A percentile compares a stretch with the other conserved stretches of the same genome.
phyloP scores from a whole-genome alignment of 2,888 invertebrate genomes.

The Aspidiotus destructor region DNA sequence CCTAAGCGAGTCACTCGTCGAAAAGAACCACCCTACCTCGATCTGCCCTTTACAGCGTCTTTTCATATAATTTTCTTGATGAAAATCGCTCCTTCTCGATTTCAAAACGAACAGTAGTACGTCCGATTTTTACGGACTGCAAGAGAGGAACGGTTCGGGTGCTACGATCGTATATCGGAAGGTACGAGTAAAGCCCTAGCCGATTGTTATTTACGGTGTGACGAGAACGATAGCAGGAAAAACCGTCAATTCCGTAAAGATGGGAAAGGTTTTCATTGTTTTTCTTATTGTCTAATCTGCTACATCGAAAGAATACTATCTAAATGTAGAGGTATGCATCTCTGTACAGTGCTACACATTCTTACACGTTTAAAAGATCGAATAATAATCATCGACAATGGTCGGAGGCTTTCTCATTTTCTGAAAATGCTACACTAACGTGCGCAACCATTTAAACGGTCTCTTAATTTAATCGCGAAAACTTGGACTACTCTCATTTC shows the following conservation, averaged over 20 bases:
- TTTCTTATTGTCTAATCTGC: neutral
- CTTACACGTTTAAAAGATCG: conserved; percentile 10
- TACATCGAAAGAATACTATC: no score
- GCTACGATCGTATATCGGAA: neutral
- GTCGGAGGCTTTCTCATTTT: conserved; percentile 24
- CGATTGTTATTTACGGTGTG: conserved; percentile 21
- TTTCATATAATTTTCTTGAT: conserved; percentile 26
- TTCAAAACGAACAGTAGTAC: conserved; percentile 12
- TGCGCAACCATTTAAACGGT: conserved; percentile 32
- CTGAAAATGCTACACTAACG: conserved; percentile 17
- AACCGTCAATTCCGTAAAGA: conserved; percentile 24
- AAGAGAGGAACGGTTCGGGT: neutral
- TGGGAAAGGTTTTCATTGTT: conserved; percentile 1
- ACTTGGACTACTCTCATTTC: neutral
- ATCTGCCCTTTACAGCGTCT: neutral
- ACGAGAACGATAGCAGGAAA: conserved; percentile 11
- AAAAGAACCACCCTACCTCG: neutral
- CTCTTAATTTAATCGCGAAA: conserved; percentile 29
- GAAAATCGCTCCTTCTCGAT: conserved; percentile 16
- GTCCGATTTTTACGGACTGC: conserved; percentile 19
- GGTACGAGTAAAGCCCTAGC: conserved; percentile 1
- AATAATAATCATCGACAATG: conserved; percentile 13
- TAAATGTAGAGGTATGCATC: no score
- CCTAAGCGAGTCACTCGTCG: conserved; percentile 32
- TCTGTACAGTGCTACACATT: neutral